Base-by-base conservation (phyloP, 2,888 invertebrate species). In the Formica aserva region DNA sequence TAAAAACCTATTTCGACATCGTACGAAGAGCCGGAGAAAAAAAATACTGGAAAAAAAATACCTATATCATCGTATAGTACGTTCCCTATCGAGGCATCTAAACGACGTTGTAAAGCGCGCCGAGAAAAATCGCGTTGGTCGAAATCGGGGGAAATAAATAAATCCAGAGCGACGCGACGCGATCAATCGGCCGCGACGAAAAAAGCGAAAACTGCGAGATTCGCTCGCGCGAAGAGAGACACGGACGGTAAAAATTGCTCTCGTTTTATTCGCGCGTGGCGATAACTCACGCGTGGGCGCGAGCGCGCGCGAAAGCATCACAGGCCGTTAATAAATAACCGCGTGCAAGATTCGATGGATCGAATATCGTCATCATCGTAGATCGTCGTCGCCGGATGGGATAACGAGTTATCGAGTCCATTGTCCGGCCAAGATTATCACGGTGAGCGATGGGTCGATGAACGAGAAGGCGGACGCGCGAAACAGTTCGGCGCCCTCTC, bases 351-450 rank as follows among this genome's bases (percentile, higher is more conserved):
- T n/a, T 29, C 29, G 41, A 38, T 15, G 18, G 41, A 32, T 69
- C 55, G 48, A 67, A 67, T 67, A 22, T 62, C 63, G 22, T 26
- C 48, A 45, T 52, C 35, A 35, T 62, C n/a, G 35, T 52, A 52
- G 48, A 1, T 75, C n/a, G 41, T 38, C 60, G 18, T 52, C 15
- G 38, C 15, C 35, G 38, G 18, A 11, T 26, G 32, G 32, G 48
- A 66, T 66, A 71, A 32, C 72, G 65, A n/a, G 55, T 62, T 83
- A 81, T 84, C 83, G 65, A 65, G 63, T 55, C 83, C 32, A 67
- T 81, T 67, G 67, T 74, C 38, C 66, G 81, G 26, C 48, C 57
- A 81, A 81, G 63, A 83, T 81, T 72, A 72, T 83, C 80, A 65
- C 48, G 66, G 35, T 74, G 83, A 83, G 80, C 69, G 45, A 83